phyloP scores from a whole-genome alignment of 30 jellyfish, hydroid and myxozoan species.

The Cassiopea xamachana region DNA sequence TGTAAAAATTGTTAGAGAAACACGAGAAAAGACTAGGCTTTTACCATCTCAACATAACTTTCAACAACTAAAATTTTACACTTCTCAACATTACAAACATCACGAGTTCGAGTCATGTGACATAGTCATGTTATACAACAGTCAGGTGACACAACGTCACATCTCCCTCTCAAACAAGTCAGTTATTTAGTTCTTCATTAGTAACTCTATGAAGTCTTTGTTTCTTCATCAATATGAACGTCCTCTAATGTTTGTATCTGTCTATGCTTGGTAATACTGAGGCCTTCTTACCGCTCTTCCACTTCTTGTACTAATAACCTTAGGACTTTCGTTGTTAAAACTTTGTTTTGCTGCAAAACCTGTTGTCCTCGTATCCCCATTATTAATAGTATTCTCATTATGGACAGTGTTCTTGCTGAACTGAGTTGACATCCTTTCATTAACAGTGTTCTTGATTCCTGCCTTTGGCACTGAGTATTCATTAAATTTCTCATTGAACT shows the following conservation, averaged over 20 bases:
- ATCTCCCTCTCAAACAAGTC: not conserved
- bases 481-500: conserved; percentile 9
- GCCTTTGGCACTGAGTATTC: conserved; percentile 23
- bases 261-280: conserved; percentile 8
- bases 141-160: conserved; percentile 37
- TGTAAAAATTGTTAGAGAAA: not conserved
- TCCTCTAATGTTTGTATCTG: not conserved
- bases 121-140: conserved; percentile 9
- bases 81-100: not conserved
- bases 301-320: not conserved
- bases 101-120: conserved; percentile 11
- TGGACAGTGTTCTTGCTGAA: not conserved
- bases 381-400: not conserved
- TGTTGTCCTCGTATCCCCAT: conserved; percentile 8
- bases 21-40: too few species aligned
- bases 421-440: conserved; percentile 1
- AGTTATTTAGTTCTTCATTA: not conserved
- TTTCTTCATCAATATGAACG: not conserved
- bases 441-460: not conserved
- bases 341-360: not conserved
- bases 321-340: not conserved
- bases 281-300: not conserved
- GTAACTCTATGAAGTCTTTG: not conserved
- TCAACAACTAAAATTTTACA: not conserved
- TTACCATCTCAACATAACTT: too few species aligned